phyloP scores from a whole-genome alignment of 2,113 vertebrate species.

The Fregetta grallaria region DNA sequence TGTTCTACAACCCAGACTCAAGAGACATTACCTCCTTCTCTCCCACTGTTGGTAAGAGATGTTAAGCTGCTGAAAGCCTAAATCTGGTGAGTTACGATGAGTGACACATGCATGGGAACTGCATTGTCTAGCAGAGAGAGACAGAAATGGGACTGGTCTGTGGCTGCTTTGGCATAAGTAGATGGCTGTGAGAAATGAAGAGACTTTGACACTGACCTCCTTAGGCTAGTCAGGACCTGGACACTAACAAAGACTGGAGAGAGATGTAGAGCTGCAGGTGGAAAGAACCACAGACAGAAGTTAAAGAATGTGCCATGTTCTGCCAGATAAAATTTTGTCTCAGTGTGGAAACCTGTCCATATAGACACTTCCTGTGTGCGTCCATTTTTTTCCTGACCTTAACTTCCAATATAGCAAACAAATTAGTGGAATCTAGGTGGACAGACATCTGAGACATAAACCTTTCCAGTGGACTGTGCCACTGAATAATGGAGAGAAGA shows the following conservation, averaged over 20 bases:
- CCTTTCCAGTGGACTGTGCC: neutral
- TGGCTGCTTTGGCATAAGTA: neutral
- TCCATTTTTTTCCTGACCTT: neutral
- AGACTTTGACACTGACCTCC: neutral
- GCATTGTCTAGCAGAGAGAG: neutral
- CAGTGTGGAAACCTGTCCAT: neutral
- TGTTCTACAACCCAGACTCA: neutral
- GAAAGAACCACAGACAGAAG: neutral
- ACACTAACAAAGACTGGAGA: neutral
- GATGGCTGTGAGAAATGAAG: neutral
- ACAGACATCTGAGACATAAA: neutral
- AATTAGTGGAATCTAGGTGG: neutral
- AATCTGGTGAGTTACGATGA: neutral
- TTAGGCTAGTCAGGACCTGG: neutral
- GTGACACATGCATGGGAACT: neutral
- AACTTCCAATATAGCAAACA: neutral
- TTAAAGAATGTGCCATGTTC: neutral
- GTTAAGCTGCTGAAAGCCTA: neutral
- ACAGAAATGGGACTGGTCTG: neutral
- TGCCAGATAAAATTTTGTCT: neutral
- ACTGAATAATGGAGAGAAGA: neutral
- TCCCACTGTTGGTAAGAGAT: neutral
- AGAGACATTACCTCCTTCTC: neutral
- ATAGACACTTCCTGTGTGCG: neutral
- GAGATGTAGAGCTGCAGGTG: neutral